Base-by-base conservation (phyloP, 1,140 invertebrate species). In the Drosophila nasuta region DNA sequence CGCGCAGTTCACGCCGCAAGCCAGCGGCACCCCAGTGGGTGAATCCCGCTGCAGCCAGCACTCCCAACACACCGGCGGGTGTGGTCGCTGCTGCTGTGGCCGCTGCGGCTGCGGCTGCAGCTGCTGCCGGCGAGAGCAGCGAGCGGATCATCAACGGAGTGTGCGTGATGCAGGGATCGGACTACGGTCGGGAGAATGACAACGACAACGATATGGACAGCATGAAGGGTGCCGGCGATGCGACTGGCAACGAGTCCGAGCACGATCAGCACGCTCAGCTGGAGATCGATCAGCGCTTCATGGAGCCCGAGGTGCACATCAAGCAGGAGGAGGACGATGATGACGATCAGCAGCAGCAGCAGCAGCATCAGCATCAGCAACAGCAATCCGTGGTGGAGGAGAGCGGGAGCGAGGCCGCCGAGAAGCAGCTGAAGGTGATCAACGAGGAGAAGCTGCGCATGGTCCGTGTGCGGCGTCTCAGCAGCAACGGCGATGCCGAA, bases 11-110 rank as follows among this genome's bases (percentile, higher is more conserved):
- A 5, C 93, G 98, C 67, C 94, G 98, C 65, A 99, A 99, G 93
- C 97, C 98, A 0, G 97, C 97, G 0, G 97, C 97, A 30, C 98
- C 98, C 0, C 98, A 99, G 93, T 98, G 98, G 97, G 97, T 99
- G 0, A 98, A 98, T 92, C 98, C 97, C 2, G 97, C 98, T 58
- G 81, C 45, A 5, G 46, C 70, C 6, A 54, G 68, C 13, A 79
- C 83, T 5, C 62, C 82, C 3, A 77, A 49, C 5, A 62, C 70
- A 0, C 56, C 52, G 5, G 79, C 33, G 1, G 63, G 33, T 0
- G 78, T 46, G 2, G 72, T 77, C 1, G 62, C 17, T 0, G 59
- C 33, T 0, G 79, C 56, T 0, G 76, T 45, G 0, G 51, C 52
- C 0, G 49, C 52, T 6, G 72, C 51, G 11, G 60, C 43, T 1